Base-by-base conservation (phyloP, 1,140 invertebrate genomes). In the Pinna nobilis region DNA sequence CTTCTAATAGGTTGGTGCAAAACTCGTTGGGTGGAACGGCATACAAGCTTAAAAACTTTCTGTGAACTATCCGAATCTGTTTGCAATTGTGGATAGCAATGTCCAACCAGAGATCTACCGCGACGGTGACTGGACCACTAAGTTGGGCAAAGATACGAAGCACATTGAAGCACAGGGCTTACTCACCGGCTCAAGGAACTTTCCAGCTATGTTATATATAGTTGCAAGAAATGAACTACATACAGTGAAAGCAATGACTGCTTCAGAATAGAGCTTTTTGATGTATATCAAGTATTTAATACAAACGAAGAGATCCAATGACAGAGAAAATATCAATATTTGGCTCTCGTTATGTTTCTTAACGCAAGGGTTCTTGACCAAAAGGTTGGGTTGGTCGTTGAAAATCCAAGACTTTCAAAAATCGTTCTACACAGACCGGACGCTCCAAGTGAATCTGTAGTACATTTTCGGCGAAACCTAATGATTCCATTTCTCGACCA, bases 1-100 rank as follows among this genome's bases (percentile, higher is more conserved):
- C 49, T n/a, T 23, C 49, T 50, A 23, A 6, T 50, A 23, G 63
- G 61, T 49, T 47, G 66, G 7, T 67, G 63, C 49, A 60, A 59
- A 33, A 73, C 63, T 9, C 49, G 63, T 39, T 73, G 70, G 70
- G 47, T 51, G 28, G 70, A 65, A 67, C 49, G 63, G 9, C 70
- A 70, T 59, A 51, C 65, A 44, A 35, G 64, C 3, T 73, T 53
- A 20, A 37, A 74, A 13, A n/a, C 66, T 20, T 67, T 66, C 18
- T 59, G 25, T 5, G 47, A 68, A 23, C 30, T 33, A 28, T 33
- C 35, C 32, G 63, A 51, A 50, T 66, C 25, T 25, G 23, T 51
- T 18, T 20, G 23, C 37, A 18, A 28, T 32, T 32, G 30, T 15
- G n/a, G n/a, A n/a, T n/a, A n/a, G 9, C 49, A 50, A 50, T 9